Evolutionary conservation across 2,797 vertebrate genomes (phyloP), one percentile per base, ranked within the genome.

Genomic region (Malacoraja senta): DNA sequence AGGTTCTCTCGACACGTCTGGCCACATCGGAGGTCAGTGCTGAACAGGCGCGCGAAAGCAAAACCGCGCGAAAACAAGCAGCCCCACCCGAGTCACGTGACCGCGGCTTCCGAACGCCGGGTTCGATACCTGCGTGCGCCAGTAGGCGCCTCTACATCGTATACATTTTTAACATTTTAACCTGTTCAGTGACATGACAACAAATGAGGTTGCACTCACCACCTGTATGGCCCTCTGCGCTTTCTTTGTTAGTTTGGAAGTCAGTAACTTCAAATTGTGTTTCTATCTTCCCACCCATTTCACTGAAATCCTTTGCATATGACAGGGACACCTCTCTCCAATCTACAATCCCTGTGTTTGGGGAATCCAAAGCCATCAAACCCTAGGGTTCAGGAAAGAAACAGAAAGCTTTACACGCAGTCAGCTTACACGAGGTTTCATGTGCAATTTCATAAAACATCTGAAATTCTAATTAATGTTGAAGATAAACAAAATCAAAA

Each of bases 301-400:
- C 97, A 95, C 96, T 95, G 93, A 99, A 98, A 95, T 99, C 99
- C 93, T 96, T 95, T 44, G 96, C 97, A 76, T 97, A 99, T 24
- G 96, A 95, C 72, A 97, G 96, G 61, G 98, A 97, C 94, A 99
- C 97, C 95, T 96, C 95, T 93, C 96, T 97, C 95, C 98, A 99
- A 95, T 99, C 96, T 93, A 99, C 98, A 77, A 99, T 99, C 81
- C 98, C 99, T 0, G 99, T 99, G 94, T 97, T 96, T 0, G 99
- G 98, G 0, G 98, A 99, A 94, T 99, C 98, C 79, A 99, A 95
- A 53, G 99, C 99, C 98, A 99, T 97, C 77, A 99, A 96, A 35
- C 99, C 99, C 98, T 99, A 95, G 0, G 94, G 94, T 1, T 58
- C 38, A 1, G 93, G 19, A 0, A 44, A 93, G 71, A 92, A 13